Evolutionary conservation across 2,113 vertebrate genomes (phyloP).

Genomic region (Phrynosoma platyrhinos): DNA sequence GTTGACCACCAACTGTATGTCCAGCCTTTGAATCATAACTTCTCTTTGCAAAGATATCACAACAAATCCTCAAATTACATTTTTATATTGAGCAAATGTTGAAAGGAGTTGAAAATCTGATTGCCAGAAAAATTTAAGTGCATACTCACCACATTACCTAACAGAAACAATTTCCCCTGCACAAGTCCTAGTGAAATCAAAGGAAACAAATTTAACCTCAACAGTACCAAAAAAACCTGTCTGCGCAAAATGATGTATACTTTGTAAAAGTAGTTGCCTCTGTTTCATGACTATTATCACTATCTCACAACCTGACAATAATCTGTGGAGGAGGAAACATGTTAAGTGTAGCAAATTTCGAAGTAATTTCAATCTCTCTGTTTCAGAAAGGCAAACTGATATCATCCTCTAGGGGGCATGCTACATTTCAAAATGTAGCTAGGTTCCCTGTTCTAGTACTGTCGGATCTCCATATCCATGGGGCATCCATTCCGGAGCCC

Average conservation of each 20-base stretch:
- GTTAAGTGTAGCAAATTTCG: conserved; percentile 37
- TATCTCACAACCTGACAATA: conserved; percentile 19
- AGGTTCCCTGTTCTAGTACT: too few species aligned
- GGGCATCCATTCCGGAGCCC: too few species aligned
- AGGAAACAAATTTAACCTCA: background rate
- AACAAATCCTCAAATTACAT: background rate
- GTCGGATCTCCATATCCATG: too few species aligned
- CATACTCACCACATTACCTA: background rate
- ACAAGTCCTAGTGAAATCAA: background rate
- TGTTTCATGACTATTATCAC: conserved; percentile 35
- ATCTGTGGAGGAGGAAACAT: conserved; percentile 33
- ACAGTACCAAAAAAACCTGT: background rate
- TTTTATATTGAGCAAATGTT: background rate
- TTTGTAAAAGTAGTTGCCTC: conserved; percentile 37
- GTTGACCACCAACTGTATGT: background rate
- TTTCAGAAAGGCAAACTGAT: conserved; percentile 60
- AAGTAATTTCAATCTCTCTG: conserved; percentile 47
- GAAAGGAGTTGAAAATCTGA: background rate
- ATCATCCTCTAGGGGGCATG: conserved; percentile 39
- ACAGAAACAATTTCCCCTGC: background rate
- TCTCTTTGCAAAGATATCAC: background rate
- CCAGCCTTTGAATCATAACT: background rate
- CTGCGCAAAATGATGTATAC: background rate
- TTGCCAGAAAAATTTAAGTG: background rate
- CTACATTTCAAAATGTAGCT: too few species aligned